Evolutionary conservation across 1,140 invertebrate genomes (phyloP), one percentile per base, ranked within the genome.

Genomic region (Drosophila mauritiana): DNA sequence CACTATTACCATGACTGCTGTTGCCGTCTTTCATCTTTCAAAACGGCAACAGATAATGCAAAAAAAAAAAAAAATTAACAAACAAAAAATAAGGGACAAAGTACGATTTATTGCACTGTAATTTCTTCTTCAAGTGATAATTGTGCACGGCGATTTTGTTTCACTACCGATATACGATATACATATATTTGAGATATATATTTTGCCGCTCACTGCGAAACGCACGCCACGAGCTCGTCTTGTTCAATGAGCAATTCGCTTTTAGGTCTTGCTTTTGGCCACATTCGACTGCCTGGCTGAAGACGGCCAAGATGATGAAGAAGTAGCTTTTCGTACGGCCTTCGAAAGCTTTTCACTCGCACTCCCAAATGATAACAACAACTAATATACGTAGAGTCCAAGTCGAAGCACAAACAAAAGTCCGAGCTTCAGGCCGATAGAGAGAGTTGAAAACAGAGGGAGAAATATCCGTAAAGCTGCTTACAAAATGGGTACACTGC

Each of bases 201-300:
- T 31, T 31, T 45, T 42, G 37, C 57, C 67, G 80, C 62, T 78
- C 54, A 45, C 58, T 80, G 61, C 84, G 79, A 80, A 84, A 89
- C 84, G 84, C 80, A 84, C 84, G 84, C 80, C 72, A 89, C 84
- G 84, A 75, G 68, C 80, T 89, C 80, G 76, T 65, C 73, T 88
- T 89, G 63, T 88, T 88, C 84, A 88, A 88, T 88, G 84, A 89
- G 57, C 84, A 80, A 73, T 78, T 80, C 78, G 72, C 61, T 67
- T 65, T 68, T 58, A 10, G 42, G 42, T 31, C 53, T 59, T 15
- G 43, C 37, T 48, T 68, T 70, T 56, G 63, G 64, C 51, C 64
- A 61, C 72, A 62, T 73, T 73, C 36, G 40, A 25, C 67, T 31
- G 27, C 1, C 27, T 31, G 27, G 7, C 27, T 31, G 64, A 40